These are phyloP conservation scores for Alligator sinensis DNA, from an alignment of 2,113 vertebrate species.

Conservation along the genomic window DNA sequence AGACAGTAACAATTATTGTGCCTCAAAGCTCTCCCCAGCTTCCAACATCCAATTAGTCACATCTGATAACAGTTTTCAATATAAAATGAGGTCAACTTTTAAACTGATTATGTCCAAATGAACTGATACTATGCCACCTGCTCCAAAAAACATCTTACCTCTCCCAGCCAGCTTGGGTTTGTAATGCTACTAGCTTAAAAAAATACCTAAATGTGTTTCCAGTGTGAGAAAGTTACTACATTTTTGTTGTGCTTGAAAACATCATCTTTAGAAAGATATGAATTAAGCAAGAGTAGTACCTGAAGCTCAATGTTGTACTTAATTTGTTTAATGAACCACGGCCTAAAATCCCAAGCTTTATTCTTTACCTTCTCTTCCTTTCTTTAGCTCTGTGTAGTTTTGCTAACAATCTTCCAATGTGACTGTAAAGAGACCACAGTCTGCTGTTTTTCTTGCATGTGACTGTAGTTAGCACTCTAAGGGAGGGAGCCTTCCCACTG, in stretches of 20 bases:
- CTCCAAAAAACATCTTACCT: background rate
- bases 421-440: background rate
- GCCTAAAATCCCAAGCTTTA: background rate
- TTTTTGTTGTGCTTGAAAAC: constrained; percentile 8
- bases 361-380: background rate
- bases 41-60: constrained; percentile 29
- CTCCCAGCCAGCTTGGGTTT: background rate
- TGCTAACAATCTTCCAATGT: background rate
- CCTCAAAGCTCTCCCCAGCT: constrained; percentile 25
- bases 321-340: background rate
- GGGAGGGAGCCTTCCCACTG: background rate
- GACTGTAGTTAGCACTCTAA: background rate
- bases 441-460: background rate
- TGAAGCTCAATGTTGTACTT: background rate
- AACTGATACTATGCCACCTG: background rate
- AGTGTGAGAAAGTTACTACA: background rate
- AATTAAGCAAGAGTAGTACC: background rate
- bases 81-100: constrained; percentile 19
- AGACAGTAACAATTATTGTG: constrained; percentile 53
- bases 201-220: background rate
- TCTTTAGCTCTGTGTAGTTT: background rate
- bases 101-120: background rate
- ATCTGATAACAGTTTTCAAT: constrained; percentile 11
- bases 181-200: background rate
- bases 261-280: background rate